A percentile compares a stretch with the other conserved stretches of the same genome.
These are phyloP conservation scores for Volucella bombylans DNA, from an alignment of 2,888 invertebrate species.

Conservation along the genomic window DNA sequence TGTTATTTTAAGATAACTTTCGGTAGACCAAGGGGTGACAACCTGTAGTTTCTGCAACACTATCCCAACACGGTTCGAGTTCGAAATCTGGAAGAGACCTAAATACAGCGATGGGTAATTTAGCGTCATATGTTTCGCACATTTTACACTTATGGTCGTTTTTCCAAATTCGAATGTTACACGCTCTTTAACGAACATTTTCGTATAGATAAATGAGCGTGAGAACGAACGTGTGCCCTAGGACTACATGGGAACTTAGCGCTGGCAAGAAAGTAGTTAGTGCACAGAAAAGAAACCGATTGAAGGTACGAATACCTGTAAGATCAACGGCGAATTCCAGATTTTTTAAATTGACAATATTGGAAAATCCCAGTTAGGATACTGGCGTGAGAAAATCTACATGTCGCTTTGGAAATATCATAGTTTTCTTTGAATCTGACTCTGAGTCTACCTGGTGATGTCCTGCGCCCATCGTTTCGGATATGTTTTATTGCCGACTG, in stretches of 20 bases:
- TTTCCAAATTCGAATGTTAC: conserved; percentile 74
- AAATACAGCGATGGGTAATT: conserved; percentile 67
- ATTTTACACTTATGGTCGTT: conserved; percentile 80
- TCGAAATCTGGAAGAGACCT: conserved; percentile 49
- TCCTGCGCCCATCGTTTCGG: conserved; percentile 46
- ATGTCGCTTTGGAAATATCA: conserved; percentile 27
- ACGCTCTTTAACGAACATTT: conserved; percentile 1
- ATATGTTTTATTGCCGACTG: conserved; percentile 48
- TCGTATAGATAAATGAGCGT: conserved; percentile 37
- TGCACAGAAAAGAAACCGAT: conserved; percentile 10
- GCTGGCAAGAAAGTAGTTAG: conserved; percentile 17
- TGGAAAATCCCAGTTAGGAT: conserved; percentile 61
- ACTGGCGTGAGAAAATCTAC: conserved; percentile 65
- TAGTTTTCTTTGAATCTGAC: conserved; percentile 2
- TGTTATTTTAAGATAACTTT: conserved; percentile 63
- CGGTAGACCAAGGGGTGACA: conserved; percentile 36
- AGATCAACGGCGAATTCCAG: conserved; percentile 50
- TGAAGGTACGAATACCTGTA: conserved; percentile 51
- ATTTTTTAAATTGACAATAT: conserved; percentile 62
- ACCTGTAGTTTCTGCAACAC: conserved; percentile 75
- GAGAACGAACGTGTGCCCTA: conserved; percentile 41
- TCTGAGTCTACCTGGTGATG: conserved; percentile 42
- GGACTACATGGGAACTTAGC: conserved; percentile 53
- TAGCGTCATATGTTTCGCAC: conserved; percentile 80
- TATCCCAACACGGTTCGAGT: conserved; percentile 21